Conservation (phyloP, 2,797 vertebrate species). For the Poliocrania exsul region DNA sequence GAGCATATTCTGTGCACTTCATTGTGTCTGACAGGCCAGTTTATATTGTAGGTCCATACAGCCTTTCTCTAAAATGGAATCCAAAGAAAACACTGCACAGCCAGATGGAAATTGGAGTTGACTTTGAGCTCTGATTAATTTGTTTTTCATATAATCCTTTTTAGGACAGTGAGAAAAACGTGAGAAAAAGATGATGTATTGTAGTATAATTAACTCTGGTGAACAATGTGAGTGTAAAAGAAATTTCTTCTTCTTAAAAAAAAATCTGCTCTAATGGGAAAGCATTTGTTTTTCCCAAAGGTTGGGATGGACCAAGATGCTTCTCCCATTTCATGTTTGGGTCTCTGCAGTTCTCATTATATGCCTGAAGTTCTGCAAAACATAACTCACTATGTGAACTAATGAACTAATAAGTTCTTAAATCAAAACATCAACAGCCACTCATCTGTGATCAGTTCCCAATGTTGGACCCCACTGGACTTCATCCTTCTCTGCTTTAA, state of each 20-base stretch:
- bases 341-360: constrained; percentile 36
- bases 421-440: background rate
- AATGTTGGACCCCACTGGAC: background rate
- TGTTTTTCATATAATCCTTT: constrained; percentile 37
- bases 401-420: background rate
- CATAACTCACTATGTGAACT: background rate
- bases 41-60: background rate
- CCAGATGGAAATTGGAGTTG: constrained; percentile 37
- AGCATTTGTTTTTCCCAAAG: background rate
- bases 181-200: constrained; percentile 39
- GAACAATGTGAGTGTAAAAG: background rate
- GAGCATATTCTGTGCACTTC: constrained; percentile 19
- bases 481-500: background rate
- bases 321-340: background rate
- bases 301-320: background rate
- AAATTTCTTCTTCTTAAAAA: background rate
- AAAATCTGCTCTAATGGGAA: background rate
- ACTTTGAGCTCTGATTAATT: constrained; percentile 60
- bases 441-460: background rate
- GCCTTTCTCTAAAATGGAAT: background rate
- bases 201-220: background rate
- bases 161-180: constrained; percentile 14
- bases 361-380: background rate
- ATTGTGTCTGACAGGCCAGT: constrained; percentile 27
- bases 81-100: constrained; percentile 36